phyloP scores from a whole-genome alignment of 2,797 vertebrate species.

The Ctenosaura bakeri region DNA sequence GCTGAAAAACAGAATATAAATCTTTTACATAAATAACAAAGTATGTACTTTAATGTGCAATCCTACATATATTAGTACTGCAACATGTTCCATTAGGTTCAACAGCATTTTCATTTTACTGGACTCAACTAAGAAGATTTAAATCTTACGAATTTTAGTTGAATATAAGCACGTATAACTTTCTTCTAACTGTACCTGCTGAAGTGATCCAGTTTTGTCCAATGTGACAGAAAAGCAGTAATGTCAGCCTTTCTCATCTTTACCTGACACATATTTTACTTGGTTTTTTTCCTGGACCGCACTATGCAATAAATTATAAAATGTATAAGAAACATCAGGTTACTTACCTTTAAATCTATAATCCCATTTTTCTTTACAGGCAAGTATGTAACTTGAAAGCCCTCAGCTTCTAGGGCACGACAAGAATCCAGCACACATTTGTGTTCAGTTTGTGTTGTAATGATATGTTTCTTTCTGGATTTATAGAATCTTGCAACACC shows the following conservation, averaged over 20 bases:
- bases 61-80: neutral
- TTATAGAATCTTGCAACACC: conserved; percentile 95
- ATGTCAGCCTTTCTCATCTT: neutral
- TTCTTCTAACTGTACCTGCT: neutral
- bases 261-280: neutral
- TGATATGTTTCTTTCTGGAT: conserved; percentile 91
- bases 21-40: neutral
- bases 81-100: neutral
- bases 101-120: neutral
- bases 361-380: conserved; percentile 91
- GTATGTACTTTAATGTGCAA: neutral
- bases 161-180: neutral
- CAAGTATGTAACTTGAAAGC: conserved; percentile 92
- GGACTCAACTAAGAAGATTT: neutral
- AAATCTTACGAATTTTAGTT: neutral
- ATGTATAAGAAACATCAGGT: neutral
- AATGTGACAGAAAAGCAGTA: neutral
- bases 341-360: conserved; percentile 89
- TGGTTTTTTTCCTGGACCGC: neutral
- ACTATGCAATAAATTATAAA: neutral
- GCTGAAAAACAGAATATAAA: neutral
- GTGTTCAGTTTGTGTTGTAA: conserved; percentile 96
- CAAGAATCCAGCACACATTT: conserved; percentile 99
- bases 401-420: conserved; percentile 92
- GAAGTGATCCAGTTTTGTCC: neutral